Conservation (phyloP, 2,888 invertebrate genomes). For the Ditylenchus weischeri region DNA sequence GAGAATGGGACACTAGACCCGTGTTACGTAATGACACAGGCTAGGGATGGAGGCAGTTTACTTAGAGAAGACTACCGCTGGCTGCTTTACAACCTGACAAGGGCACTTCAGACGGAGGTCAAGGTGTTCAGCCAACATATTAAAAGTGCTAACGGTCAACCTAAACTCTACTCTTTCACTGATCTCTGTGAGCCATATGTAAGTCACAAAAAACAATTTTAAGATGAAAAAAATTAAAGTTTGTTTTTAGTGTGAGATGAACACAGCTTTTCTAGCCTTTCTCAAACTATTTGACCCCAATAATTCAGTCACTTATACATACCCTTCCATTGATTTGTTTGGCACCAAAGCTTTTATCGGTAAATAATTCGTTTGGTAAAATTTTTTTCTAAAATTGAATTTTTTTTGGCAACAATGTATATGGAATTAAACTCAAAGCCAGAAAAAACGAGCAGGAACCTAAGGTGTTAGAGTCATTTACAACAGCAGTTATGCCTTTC, state of each 20-base stretch:
- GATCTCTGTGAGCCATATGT: constrained; percentile 51
- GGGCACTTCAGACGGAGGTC: constrained; percentile 48
- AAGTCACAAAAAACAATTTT: not conserved
- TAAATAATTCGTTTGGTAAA: constrained; percentile 7
- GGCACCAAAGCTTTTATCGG: constrained; percentile 53
- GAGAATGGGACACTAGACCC: constrained; percentile 53
- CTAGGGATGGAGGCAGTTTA: constrained; percentile 45
- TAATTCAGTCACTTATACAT: constrained; percentile 46
- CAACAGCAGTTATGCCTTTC: constrained; percentile 51
- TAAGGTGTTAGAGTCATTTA: constrained; percentile 36
- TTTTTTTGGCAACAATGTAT: constrained; percentile 50
- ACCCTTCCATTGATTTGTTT: constrained; percentile 51
- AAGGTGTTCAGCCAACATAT: constrained; percentile 9
- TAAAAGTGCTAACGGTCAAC: constrained; percentile 30
- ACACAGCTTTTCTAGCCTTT: constrained; percentile 55
- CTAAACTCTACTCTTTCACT: constrained; percentile 32
- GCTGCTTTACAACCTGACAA: constrained; percentile 43
- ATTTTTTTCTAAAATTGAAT: not conserved
- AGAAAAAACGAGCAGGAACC: constrained; percentile 4
- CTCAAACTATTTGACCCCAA: constrained; percentile 47
- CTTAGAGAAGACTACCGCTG: constrained; percentile 43
- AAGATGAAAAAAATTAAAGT: too few relatives aligned
- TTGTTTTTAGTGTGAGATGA: constrained; percentile 40
- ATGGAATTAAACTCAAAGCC: constrained; percentile 41
- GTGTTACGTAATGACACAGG: constrained; percentile 52